phyloP scores from a whole-genome alignment of 2,888 invertebrate genomes.

The Scaptomyza parva region DNA sequence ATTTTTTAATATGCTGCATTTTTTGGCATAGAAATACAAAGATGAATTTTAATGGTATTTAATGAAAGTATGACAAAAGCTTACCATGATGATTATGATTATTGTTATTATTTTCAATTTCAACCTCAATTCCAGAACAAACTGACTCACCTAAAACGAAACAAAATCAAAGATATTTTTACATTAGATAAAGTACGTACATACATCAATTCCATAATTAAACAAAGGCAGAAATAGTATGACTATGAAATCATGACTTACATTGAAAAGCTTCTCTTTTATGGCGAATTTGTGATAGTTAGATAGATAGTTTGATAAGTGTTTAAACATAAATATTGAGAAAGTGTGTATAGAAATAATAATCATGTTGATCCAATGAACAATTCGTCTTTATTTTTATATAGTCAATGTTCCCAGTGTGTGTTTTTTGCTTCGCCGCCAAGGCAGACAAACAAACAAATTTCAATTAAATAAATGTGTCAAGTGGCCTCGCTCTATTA shows the following conservation, averaged over 20 bases:
- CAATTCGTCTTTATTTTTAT: background rate
- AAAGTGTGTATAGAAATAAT: background rate
- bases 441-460: constrained; percentile 63
- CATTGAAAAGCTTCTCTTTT: background rate
- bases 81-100: constrained; percentile 85
- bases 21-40: constrained; percentile 51
- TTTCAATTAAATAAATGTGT: constrained; percentile 79
- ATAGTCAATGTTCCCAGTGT: constrained; percentile 28
- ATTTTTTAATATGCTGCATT: constrained; percentile 27
- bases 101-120: constrained; percentile 85
- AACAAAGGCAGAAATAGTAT: constrained; percentile 18
- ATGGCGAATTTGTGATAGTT: too few species aligned
- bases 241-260: background rate
- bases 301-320: constrained; percentile 5
- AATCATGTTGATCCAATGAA: background rate
- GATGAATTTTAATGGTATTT: constrained; percentile 83
- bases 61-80: constrained; percentile 85
- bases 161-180: constrained; percentile 46
- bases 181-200: constrained; percentile 46
- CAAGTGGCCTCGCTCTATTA: constrained; percentile 75
- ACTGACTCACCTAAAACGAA: constrained; percentile 84
- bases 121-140: constrained; percentile 85
- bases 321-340: background rate
- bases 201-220: constrained; percentile 23
- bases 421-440: too few species aligned